These are phyloP conservation scores for Anolis sagrei DNA, from an alignment of 2,113 vertebrate species.

Conservation along the genomic window DNA sequence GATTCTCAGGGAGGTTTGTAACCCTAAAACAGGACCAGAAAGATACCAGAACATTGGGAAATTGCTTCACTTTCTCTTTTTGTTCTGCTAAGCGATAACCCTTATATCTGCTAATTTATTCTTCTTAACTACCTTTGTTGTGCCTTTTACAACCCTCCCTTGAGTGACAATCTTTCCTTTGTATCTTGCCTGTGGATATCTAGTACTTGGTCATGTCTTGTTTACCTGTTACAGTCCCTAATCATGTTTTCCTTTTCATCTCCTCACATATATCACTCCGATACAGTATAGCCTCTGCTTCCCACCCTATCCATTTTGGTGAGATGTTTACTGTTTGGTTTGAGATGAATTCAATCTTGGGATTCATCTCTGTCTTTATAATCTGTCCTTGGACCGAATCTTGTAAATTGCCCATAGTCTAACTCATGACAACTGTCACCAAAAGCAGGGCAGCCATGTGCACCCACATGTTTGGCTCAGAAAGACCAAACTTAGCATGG, in stretches of 20 bases:
- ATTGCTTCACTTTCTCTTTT: neutral
- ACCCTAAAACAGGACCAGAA: neutral
- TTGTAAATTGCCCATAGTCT: neutral
- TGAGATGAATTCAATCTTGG: too few relatives aligned
- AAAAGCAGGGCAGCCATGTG: neutral
- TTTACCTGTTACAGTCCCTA: neutral
- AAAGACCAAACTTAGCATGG: neutral
- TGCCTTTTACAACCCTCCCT: neutral
- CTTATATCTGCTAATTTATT: too few relatives aligned
- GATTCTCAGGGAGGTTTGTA: too few relatives aligned
- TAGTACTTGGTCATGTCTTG: neutral
- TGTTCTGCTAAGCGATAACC: neutral
- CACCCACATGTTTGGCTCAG: neutral
- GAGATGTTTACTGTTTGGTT: too few relatives aligned
- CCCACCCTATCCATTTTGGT: neutral
- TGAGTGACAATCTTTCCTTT: neutral
- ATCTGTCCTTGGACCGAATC: neutral
- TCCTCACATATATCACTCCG: neutral
- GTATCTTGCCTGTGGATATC: neutral
- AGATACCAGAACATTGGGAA: neutral
- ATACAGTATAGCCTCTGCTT: neutral
- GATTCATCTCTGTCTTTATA: neutral
- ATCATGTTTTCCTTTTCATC: neutral
- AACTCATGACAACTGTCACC: neutral
- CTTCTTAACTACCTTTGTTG: neutral